Base-by-base conservation (phyloP, 2,888 invertebrate species). In the Ophioninae sp. region DNA sequence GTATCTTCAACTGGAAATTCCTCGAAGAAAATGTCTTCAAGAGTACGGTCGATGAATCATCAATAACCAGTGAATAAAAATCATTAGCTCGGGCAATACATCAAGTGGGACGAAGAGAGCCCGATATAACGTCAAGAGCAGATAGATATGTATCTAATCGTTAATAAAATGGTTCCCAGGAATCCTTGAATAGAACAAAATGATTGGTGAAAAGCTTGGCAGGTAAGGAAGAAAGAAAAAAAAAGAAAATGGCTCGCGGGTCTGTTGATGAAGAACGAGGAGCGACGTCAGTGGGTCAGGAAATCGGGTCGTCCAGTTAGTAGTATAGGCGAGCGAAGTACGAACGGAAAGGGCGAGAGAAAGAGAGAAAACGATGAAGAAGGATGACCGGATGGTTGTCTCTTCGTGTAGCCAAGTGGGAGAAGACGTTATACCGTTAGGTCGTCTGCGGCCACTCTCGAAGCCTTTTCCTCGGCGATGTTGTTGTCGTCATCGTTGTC, bases 241-340 rank as follows among this genome's bases (percentile, higher is more conserved):
- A 23, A 57, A 59, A 69, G 57, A 59, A 6, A 30, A 39, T 8
- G 23, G 20, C 7, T 44, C 61, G 44, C 61, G 44, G 37, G 56
- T 64, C 61, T 10, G 20, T 39, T 56, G 59, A 10, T 62, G 81
- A 1, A n/a, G 57, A 84, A 64, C 61, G 72, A 68, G 59, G 21
- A 39, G 72, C 73, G 76, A 76, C 65, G 69, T 78, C 85, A 87
- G 85, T 87, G 84, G 87, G 87, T 87, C 86, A 87, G 85, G 82
- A 87, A 87, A 87, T 87, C 85, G 84, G 86, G 87, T 86, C 85
- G 78, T 62, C 65, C 68, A 78, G 77, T 74, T 81, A 69, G 76
- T 73, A 81, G 65, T 67, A 56, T 62, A 81, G 74, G 70, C 80
- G 74, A 56, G 64, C 70, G 41, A 70, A 67, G 76, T 65, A 77